Conservation (phyloP, 2,888 invertebrate genomes). For the Mythimna loreyi region DNA sequence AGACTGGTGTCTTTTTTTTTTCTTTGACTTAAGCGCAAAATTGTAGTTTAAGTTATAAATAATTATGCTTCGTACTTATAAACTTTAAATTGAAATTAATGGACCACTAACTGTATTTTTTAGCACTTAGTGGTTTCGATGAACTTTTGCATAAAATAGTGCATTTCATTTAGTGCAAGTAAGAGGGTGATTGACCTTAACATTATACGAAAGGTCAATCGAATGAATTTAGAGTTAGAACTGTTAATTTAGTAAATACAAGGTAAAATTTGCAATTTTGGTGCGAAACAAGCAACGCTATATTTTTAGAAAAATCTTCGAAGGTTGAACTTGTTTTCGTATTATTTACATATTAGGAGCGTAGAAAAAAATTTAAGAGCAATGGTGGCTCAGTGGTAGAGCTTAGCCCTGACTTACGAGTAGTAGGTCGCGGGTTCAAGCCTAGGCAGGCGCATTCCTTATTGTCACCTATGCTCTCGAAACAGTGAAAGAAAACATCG, state of each 20-base stretch:
- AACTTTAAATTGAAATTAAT: background rate
- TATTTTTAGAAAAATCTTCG: conserved; percentile 1
- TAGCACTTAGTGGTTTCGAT: background rate
- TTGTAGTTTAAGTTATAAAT: background rate
- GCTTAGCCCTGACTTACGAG: too few relatives aligned
- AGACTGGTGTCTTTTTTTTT: too few relatives aligned
- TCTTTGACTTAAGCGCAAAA: background rate
- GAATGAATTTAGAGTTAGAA: conserved; percentile 37
- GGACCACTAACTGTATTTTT: background rate
- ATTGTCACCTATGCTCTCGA: too few relatives aligned
- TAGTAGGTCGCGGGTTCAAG: too few relatives aligned
- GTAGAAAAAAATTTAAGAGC: too few relatives aligned
- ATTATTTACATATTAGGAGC: background rate
- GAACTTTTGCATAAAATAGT: conserved; percentile 3
- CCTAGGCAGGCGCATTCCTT: too few relatives aligned
- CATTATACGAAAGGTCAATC: conserved; percentile 38
- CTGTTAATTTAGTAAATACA: conserved; percentile 35
- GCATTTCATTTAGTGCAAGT: conserved; percentile 7
- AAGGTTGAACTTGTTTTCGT: conserved; percentile 10
- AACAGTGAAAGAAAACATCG: too few relatives aligned
- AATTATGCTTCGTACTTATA: background rate
- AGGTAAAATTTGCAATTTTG: conserved; percentile 51
- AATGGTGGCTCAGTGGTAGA: too few relatives aligned
- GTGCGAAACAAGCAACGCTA: conserved; percentile 6
- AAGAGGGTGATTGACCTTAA: conserved; percentile 35